These are phyloP conservation scores for Montipora foliosa DNA, from an alignment of 64 coral and sea anemone species.

Conservation along the genomic window DNA sequence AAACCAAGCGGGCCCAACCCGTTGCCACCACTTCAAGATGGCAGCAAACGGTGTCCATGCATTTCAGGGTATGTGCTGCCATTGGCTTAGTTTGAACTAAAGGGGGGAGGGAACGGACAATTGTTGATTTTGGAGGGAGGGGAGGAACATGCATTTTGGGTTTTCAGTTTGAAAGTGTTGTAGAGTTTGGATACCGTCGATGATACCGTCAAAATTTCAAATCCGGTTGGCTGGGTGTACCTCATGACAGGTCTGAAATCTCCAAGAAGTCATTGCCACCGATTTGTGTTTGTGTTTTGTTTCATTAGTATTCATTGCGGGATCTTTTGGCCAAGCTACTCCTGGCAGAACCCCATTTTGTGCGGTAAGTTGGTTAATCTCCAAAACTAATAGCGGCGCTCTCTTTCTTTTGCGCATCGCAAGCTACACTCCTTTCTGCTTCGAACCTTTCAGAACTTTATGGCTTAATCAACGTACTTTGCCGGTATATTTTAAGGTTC, in stretches of 20 bases:
- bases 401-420: too few relatives aligned
- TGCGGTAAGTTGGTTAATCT: conserved; percentile 67
- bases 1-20: not conserved
- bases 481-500: too few relatives aligned
- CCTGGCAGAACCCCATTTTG: conserved; percentile 88
- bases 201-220: too few relatives aligned
- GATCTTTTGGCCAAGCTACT: conserved; percentile 89
- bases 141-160: too few relatives aligned
- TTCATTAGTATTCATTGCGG: conserved; percentile 83
- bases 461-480: too few relatives aligned
- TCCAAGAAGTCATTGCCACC: not conserved
- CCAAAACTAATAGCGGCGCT: not conserved
- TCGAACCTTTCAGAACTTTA: too few relatives aligned
- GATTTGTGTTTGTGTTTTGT: not conserved
- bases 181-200: too few relatives aligned
- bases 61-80: conserved; percentile 56
- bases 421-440: too few relatives aligned
- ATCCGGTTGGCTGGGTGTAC: too few relatives aligned
- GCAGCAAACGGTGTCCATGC: conserved; percentile 71
- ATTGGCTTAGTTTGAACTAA: not conserved
- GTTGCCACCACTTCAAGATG: conserved; percentile 49
- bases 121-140: not conserved
- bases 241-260: not conserved
- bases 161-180: too few relatives aligned
- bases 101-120: not conserved